A percentile compares a stretch with the other conserved stretches of the same genome.
Evolutionary conservation across 2,797 vertebrate genomes (phyloP).

Genomic region (Gallirallus australis): DNA sequence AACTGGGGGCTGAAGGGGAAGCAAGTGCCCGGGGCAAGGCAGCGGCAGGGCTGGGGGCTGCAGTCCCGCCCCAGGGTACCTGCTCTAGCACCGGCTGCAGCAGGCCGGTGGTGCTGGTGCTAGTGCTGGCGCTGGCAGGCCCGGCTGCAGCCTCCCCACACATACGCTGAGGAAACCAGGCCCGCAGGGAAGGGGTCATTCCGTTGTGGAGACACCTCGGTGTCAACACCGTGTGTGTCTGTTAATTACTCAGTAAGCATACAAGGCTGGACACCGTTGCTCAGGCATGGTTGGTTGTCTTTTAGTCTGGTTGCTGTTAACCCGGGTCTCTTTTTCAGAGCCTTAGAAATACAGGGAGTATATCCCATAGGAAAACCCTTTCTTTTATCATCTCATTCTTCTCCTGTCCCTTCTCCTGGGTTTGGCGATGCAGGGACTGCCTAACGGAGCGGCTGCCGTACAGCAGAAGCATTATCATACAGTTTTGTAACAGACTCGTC

Average conservation of each 20-base stretch:
- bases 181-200: accelerated
- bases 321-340: background rate
- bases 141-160: accelerated
- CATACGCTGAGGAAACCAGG: background rate
- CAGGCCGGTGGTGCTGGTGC: background rate
- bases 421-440: background rate
- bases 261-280: accelerated
- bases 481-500: background rate
- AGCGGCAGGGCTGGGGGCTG: background rate
- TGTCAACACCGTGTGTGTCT: accelerated
- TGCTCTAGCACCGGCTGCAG: accelerated
- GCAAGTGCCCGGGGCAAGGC: background rate
- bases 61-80: background rate
- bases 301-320: background rate
- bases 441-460: background rate
- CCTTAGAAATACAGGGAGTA: background rate
- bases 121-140: background rate
- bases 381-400: background rate
- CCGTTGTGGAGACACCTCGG: accelerated
- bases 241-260: background rate
- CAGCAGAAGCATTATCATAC: background rate
- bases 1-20: background rate
- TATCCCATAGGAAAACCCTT: background rate
- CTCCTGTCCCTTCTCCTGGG: background rate
- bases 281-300: background rate